Evolutionary conservation across 2,888 invertebrate genomes (phyloP).

Genomic region (Zootermopsis nevadensis): DNA sequence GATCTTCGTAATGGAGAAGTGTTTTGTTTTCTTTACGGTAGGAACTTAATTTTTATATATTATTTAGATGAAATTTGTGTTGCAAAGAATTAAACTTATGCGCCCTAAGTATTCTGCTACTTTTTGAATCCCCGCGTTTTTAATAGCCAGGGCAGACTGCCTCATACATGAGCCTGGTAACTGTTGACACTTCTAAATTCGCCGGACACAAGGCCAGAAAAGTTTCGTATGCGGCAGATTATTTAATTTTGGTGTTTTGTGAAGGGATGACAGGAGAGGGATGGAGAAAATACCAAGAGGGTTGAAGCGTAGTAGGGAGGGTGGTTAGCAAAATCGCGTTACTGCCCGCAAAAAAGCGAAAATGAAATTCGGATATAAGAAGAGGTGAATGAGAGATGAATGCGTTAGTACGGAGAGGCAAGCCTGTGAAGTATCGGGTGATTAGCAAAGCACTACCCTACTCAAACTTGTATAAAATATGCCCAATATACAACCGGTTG

Average conservation of each 20-base stretch:
- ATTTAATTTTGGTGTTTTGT: constrained; percentile 33
- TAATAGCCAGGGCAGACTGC: neutral
- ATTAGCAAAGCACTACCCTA: neutral
- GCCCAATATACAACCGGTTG: neutral
- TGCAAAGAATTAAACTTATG: too few species aligned
- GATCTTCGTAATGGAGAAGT: too few species aligned
- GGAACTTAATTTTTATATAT: too few species aligned
- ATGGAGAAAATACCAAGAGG: constrained; percentile 33
- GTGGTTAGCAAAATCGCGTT: constrained; percentile 39
- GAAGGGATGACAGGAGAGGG: constrained; percentile 32
- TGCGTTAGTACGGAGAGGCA: neutral
- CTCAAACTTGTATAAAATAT: neutral
- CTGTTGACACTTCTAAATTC: constrained; percentile 7
- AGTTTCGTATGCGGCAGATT: constrained; percentile 15
- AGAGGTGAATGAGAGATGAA: constrained; percentile 9
- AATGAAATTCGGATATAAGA: constrained; percentile 30
- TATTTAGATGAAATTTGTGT: too few species aligned
- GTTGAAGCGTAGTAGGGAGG: constrained; percentile 1
- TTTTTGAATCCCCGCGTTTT: too few species aligned
- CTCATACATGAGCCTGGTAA: neutral
- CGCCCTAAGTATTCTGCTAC: too few species aligned
- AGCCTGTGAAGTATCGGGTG: neutral
- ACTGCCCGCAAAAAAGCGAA: constrained; percentile 30
- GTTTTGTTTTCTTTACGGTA: too few species aligned
- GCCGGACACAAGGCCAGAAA: neutral